Evolutionary conservation across 1,140 invertebrate genomes (phyloP).

Genomic region (Sinella curviseta): DNA sequence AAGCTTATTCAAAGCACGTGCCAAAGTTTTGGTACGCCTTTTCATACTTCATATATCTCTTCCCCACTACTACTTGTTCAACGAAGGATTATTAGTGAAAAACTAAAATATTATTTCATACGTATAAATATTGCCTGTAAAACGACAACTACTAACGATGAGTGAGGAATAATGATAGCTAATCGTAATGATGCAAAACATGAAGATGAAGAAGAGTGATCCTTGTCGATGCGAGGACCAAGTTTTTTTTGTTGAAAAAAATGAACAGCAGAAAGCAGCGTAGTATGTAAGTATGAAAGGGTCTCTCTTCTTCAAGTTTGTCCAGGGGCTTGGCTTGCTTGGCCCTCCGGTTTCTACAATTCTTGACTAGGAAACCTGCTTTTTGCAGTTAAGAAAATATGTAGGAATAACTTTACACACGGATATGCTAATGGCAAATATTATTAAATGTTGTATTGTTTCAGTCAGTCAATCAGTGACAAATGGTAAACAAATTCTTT

Average conservation of each 20-base stretch:
- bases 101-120: neutral
- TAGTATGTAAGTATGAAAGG: neutral
- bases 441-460: neutral
- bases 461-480: neutral
- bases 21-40: constrained; percentile 34
- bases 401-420: neutral
- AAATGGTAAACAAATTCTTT: constrained; percentile 11
- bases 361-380: neutral
- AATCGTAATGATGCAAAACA: constrained; percentile 8
- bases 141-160: constrained; percentile 20
- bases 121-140: constrained; percentile 4
- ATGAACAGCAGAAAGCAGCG: neutral
- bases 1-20: constrained; percentile 44
- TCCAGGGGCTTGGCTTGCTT: constrained; percentile 17
- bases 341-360: constrained; percentile 11
- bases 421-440: neutral
- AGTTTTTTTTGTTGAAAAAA: neutral
- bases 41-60: neutral
- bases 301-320: constrained; percentile 6
- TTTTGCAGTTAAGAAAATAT: neutral
- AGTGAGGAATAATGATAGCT: constrained; percentile 21
- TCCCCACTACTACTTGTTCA: neutral
- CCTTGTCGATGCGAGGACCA: neutral
- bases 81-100: neutral
- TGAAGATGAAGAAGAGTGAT: neutral